phyloP scores from a whole-genome alignment of 2,113 vertebrate genomes.

The Anarhynchus alexandrinus region DNA sequence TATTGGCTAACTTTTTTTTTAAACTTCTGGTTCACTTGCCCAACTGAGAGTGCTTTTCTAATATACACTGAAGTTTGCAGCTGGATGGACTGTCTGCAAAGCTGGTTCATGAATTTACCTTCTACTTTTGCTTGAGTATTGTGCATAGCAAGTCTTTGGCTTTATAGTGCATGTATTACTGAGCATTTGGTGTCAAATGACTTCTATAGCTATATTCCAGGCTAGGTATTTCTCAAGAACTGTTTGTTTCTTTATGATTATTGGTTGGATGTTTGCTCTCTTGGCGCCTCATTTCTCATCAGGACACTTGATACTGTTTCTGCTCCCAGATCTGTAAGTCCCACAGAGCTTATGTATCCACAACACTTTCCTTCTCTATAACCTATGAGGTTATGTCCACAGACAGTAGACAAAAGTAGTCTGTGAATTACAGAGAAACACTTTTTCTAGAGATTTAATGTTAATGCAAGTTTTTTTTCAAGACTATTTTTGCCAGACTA shows the following conservation, averaged over 20 bases:
- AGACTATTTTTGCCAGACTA: neutral
- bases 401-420: neutral
- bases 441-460: neutral
- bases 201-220: neutral
- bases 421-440: neutral
- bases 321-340: neutral
- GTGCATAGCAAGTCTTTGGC: neutral
- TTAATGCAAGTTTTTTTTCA: neutral
- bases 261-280: neutral
- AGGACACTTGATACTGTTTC: neutral
- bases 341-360: neutral
- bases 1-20: neutral
- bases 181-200: neutral
- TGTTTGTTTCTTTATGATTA: neutral
- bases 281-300: neutral
- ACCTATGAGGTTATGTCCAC: neutral
- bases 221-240: neutral
- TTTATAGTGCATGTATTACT: neutral
- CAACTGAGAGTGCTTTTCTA: neutral
- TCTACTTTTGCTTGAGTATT: neutral
- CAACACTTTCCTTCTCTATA: neutral
- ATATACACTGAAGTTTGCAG: neutral
- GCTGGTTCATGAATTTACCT: neutral
- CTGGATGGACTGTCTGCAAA: neutral
- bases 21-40: neutral